Evolutionary conservation across 2,888 invertebrate genomes (phyloP).

Genomic region (Chamaedrilus cognettii): DNA sequence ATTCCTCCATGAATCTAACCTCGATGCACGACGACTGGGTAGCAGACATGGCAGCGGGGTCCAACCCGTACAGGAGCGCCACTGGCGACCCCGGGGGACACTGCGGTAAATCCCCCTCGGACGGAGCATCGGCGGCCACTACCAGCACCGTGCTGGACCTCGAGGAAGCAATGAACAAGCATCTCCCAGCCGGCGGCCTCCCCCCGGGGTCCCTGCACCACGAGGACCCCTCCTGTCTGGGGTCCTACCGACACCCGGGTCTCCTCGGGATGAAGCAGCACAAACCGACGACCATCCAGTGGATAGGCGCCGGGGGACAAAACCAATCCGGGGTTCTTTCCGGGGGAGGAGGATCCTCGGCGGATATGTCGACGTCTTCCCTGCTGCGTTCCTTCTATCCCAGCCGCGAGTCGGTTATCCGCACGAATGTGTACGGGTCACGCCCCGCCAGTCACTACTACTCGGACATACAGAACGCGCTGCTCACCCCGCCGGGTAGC

Average conservation of each 20-base stretch:
- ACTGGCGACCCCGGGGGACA: background rate
- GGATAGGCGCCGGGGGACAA: conserved; percentile 74
- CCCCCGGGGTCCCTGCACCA: background rate
- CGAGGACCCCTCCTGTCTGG: background rate
- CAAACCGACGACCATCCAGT: conserved; percentile 72
- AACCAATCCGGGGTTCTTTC: conserved; percentile 6
- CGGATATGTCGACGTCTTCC: conserved; percentile 80
- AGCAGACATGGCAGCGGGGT: background rate
- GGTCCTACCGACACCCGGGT: conserved; percentile 4
- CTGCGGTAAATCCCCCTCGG: background rate
- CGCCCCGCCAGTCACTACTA: conserved; percentile 45
- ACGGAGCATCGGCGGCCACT: conserved; percentile 12
- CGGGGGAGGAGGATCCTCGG: conserved; percentile 61
- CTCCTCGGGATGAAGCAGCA: conserved; percentile 28
- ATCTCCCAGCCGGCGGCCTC: conserved; percentile 64
- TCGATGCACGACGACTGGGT: background rate
- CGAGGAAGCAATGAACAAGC: conserved; percentile 96
- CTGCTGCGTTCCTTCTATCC: conserved; percentile 87
- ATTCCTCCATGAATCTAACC: background rate
- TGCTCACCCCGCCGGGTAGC: conserved; percentile 78
- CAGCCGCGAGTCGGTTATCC: conserved; percentile 91
- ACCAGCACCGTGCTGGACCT: conserved; percentile 84
- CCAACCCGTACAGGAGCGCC: background rate
- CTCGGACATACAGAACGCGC: conserved; percentile 64
- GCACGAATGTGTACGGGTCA: conserved; percentile 65